These are phyloP conservation scores for Eospalax fontanierii DNA, from an alignment of 2,797 vertebrate species.

Conservation along the genomic window DNA sequence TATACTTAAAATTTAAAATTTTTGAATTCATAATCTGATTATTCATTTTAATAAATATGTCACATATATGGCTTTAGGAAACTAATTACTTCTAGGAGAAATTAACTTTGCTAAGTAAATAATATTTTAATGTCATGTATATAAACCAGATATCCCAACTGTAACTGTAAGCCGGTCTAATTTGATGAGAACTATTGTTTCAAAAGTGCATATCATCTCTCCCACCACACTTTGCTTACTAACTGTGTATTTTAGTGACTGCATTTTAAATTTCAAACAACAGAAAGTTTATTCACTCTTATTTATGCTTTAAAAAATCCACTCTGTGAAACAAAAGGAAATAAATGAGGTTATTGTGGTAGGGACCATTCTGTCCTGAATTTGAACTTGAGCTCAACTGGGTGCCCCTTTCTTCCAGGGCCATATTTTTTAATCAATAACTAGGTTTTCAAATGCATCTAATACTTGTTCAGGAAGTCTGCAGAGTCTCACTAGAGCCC, in stretches of 20 bases:
- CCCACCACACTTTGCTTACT: background rate
- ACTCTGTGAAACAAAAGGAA: background rate
- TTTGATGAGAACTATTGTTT: conserved; percentile 9
- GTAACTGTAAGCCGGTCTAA: background rate
- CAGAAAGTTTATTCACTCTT: background rate
- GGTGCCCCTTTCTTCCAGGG: conserved; percentile 74
- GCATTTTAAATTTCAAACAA: conserved; percentile 39
- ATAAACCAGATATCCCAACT: background rate
- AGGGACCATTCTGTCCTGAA: background rate
- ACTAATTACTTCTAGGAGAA: conserved; percentile 12
- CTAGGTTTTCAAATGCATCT: background rate
- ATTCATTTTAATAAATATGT: conserved; percentile 28
- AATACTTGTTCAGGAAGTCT: background rate
- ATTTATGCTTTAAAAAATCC: background rate
- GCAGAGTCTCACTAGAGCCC: background rate
- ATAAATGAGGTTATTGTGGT: accelerated
- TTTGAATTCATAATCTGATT: conserved; percentile 3
- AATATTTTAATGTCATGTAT: conserved; percentile 18
- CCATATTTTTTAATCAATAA: conserved; percentile 76
- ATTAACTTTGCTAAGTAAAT: conserved; percentile 50
- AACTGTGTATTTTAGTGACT: background rate
- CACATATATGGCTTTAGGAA: background rate
- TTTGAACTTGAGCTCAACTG: conserved; percentile 33
- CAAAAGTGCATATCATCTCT: background rate
- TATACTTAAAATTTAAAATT: conserved; percentile 15